Conservation (phyloP, 1,140 invertebrate genomes). For the Agrilus planipennis region DNA sequence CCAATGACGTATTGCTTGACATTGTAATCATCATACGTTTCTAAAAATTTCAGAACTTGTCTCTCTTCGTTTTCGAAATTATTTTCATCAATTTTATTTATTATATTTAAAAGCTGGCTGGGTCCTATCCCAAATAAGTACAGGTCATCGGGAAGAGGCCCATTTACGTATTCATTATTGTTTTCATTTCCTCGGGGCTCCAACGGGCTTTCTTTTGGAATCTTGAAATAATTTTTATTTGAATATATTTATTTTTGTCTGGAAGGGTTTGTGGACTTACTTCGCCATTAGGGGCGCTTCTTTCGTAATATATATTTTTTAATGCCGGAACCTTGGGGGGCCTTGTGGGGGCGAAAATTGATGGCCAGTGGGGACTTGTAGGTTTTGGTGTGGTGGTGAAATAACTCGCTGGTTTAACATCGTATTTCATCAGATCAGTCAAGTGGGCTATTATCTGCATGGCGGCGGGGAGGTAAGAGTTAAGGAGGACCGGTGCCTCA, state of each 20-base stretch:
- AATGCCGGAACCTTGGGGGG: too few relatives aligned
- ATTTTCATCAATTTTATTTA: conserved; percentile 16
- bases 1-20: conserved; percentile 13
- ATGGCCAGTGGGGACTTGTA: conserved; percentile 40
- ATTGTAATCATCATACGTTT: conserved; percentile 26
- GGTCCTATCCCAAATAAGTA: conserved; percentile 21
- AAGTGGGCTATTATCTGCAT: conserved; percentile 46
- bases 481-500: conserved; percentile 17
- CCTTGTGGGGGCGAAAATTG: conserved; percentile 36
- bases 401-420: conserved; percentile 30
- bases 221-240: too few relatives aligned
- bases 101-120: conserved; percentile 15
- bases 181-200: too few relatives aligned
- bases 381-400: conserved; percentile 17
- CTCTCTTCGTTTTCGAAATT: conserved; percentile 13
- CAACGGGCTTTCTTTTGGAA: too few relatives aligned
- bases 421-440: conserved; percentile 44
- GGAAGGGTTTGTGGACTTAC: background rate
- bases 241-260: too few relatives aligned
- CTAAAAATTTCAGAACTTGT: conserved; percentile 18
- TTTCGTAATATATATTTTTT: background rate
- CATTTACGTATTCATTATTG: background rate
- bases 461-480: conserved; percentile 39
- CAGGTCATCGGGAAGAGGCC: conserved; percentile 7
- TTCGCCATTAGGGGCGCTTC: background rate